These are phyloP conservation scores for Lepidurus arcticus DNA, from an alignment of 1,140 invertebrate species.

Conservation along the genomic window DNA sequence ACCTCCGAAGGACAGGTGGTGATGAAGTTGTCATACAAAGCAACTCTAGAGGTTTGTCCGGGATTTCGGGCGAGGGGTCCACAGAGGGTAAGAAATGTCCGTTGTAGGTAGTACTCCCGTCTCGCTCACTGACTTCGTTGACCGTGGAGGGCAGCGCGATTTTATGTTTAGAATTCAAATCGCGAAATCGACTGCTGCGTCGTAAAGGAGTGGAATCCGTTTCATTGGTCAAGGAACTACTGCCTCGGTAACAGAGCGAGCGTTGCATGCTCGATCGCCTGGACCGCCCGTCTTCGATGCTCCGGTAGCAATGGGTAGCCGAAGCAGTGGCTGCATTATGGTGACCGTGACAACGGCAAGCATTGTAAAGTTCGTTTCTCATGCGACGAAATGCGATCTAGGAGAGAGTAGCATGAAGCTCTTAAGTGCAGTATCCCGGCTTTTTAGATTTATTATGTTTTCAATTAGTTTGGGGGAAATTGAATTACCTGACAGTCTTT, in stretches of 20 bases:
- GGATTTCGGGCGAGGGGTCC: background rate
- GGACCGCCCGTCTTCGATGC: background rate
- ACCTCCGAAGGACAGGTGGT: background rate
- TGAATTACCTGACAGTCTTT: constrained; percentile 54
- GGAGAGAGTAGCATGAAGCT: background rate
- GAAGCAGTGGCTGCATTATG: background rate
- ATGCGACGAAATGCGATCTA: constrained; percentile 9
- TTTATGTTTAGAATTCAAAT: background rate
- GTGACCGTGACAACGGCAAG: background rate
- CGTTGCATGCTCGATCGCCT: background rate
- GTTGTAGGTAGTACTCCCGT: background rate
- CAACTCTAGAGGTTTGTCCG: background rate
- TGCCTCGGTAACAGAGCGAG: background rate
- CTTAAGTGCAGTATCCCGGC: background rate
- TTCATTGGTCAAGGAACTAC: background rate
- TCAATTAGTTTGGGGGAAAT: background rate
- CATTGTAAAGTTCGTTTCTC: background rate
- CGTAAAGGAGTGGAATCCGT: background rate
- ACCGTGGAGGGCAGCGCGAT: background rate
- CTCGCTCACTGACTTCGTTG: constrained; percentile 14
- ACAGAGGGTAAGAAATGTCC: background rate
- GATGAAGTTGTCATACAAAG: background rate
- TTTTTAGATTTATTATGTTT: background rate
- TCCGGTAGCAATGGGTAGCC: background rate
- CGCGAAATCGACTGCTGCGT: background rate